Base-by-base conservation (phyloP, 1,140 invertebrate genomes). In the Dendrolimus kikuchii region DNA sequence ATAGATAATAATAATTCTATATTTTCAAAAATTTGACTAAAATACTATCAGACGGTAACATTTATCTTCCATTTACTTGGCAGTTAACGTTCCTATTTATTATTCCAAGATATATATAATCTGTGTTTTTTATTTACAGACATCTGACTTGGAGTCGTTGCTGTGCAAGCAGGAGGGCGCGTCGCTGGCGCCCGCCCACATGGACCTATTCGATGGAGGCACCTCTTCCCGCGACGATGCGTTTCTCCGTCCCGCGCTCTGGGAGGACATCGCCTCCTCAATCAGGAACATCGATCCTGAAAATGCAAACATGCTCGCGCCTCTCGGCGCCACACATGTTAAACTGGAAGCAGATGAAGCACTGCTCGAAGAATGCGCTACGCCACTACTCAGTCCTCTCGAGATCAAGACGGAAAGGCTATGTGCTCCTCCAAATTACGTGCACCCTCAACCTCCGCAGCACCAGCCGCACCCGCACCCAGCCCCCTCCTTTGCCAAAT, bases 181-280 rank as follows among this genome's bases (percentile, higher is more conserved):
- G 39, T 63, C 77, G 46, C 65, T 86, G 53, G 74, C 81, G 74
- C 73, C 80, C 68, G 68, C 71, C 66, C 77, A 78, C 77, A 86
- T 86, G 83, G 83, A 83, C 66, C 75, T 83, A 10, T 83, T 86
- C 66, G 83, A 85, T 50, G 77, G 81, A 40, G 79, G 84, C 45
- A 84, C 85, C 40, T 87, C 81, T 53, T 88, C 89, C 62, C 91
- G 93, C 74, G 94, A 96, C 77, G 94, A 95, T 86, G 92, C 93
- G 43, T 95, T 94, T 81, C 90, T 95, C 60, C 91, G 93, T 67
- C 94, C 94, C 6, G 92, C 92, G 8, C 89, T 95, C 5, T 96
- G 95, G 95, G 95, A 96, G 81, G 95, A 96, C 87, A 95, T 96
- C 74, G 92, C 94, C 46, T 94, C 93, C 71, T 95, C 93, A 65